Evolutionary conservation across 2,113 vertebrate species (phyloP), one percentile per base, ranked within the genome.

Genomic region (Periophthalmus modestus): DNA sequence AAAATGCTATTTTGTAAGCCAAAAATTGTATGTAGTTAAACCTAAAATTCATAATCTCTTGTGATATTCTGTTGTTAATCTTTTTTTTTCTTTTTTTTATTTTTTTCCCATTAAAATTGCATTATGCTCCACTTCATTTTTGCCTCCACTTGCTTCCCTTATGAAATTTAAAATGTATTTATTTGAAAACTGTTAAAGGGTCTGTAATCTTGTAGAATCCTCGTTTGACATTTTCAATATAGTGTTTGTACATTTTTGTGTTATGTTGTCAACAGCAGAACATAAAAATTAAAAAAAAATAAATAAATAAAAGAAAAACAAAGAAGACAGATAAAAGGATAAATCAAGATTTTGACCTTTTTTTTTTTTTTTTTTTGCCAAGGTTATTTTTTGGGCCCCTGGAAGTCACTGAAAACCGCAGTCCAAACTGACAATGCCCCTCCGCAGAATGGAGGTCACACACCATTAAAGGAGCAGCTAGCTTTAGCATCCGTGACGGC

Each of bases 361-460:
- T 85, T n/a, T n/a, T n/a, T n/a, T n/a, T n/a, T n/a, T n/a, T n/a
- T n/a, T n/a, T 52, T 52, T 52, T 52, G 15, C 48, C 14, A 19
- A 3, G 79, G 81, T 50, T 55, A 79, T 86, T 83, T 91, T 89
- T 87, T 85, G 72, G 82, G 89, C 92, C 88, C 88, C 77, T 81
- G 82, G 79, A 85, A 81, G 92, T 93, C 91, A 88, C 87, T 75
- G 87, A 74, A 79, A 93, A 94, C 93, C 92, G 91, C 93, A 93
- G 92, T 93, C 93, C 93, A 94, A 92, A 85, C 89, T 87, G 92
- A 92, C 91, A 93, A 92, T 91, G 89, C 86, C 79, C 85, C 89
- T 88, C 85, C 63, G 48, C 76, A 62, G 63, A 87, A 62, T 34
- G 82, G 87, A 92, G 76, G 71, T 57, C 83, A 79, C 5, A 83